Evolutionary conservation across 1,140 invertebrate species (phyloP).

Genomic region (Sycophila sp.): DNA sequence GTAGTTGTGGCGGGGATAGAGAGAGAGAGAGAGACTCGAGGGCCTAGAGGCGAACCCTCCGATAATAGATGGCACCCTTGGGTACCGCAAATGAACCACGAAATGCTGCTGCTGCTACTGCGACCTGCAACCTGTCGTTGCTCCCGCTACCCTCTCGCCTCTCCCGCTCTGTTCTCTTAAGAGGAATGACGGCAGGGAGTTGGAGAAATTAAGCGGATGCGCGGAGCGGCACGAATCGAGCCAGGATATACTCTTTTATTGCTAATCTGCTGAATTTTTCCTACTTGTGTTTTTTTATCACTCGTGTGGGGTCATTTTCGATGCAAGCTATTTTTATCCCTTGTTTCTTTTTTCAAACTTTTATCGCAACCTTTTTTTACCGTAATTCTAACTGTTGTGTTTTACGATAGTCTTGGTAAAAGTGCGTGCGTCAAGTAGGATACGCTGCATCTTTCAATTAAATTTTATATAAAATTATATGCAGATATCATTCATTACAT

Average conservation of each 20-base stretch:
- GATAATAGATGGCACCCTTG: slow-evolving; percentile 67
- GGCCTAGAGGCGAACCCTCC: slow-evolving; percentile 44
- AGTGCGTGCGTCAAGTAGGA: too few species aligned
- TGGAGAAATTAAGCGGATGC: slow-evolving; percentile 32
- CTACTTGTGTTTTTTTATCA: too few species aligned
- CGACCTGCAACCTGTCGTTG: slow-evolving; percentile 65
- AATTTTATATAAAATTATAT: too few species aligned
- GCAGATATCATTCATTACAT: too few species aligned
- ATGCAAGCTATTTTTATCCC: too few species aligned
- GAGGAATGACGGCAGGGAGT: neutral
- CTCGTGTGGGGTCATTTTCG: too few species aligned
- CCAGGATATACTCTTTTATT: neutral
- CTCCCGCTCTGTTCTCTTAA: neutral
- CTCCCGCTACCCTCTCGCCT: slow-evolving; percentile 23
- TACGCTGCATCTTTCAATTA: too few species aligned
- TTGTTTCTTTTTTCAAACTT: too few species aligned
- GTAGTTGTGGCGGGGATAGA: slow-evolving; percentile 3
- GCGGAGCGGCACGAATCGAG: neutral
- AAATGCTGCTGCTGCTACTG: slow-evolving; percentile 60
- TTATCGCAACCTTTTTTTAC: too few species aligned
- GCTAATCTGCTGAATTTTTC: slow-evolving; percentile 16
- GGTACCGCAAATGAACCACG: slow-evolving; percentile 69
- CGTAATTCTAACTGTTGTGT: too few species aligned
- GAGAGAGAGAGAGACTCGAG: neutral
- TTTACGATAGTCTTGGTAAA: too few species aligned